phyloP scores from a whole-genome alignment of 2,113 vertebrate species.

The Oceanodroma tethys region DNA sequence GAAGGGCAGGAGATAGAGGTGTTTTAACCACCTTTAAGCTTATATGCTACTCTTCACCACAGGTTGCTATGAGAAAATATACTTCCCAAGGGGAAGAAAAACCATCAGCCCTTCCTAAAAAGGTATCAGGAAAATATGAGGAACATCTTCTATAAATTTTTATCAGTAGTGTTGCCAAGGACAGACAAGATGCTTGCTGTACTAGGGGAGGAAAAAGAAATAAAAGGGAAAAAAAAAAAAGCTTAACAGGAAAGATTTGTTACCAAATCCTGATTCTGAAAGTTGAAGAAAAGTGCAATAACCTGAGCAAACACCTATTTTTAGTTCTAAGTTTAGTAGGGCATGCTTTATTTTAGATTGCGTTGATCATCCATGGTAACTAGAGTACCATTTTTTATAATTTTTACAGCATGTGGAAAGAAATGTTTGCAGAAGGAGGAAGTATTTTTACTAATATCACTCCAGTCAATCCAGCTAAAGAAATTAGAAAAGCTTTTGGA shows the following conservation, averaged over 20 bases:
- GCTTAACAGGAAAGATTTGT: background rate
- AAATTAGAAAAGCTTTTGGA: background rate
- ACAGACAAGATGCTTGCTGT: background rate
- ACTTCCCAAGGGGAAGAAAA: background rate
- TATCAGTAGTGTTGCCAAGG: background rate
- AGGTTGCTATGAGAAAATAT: background rate
- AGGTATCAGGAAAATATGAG: background rate
- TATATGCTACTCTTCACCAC: background rate
- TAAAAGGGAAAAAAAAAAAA: background rate
- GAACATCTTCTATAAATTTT: background rate
- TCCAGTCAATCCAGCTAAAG: background rate
- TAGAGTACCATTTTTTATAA: background rate
- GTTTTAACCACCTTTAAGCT: background rate
- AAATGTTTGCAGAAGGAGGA: background rate
- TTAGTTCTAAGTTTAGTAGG: background rate
- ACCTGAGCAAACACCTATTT: background rate
- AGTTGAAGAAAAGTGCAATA: background rate
- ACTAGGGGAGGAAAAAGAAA: background rate
- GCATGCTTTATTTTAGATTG: background rate
- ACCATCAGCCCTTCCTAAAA: background rate
- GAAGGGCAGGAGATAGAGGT: background rate
- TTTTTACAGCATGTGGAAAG: background rate
- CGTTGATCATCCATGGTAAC: background rate
- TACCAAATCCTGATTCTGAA: background rate
- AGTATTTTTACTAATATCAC: background rate